Conservation (phyloP, 1,140 invertebrate genomes). For the Drosophila aff. region DNA sequence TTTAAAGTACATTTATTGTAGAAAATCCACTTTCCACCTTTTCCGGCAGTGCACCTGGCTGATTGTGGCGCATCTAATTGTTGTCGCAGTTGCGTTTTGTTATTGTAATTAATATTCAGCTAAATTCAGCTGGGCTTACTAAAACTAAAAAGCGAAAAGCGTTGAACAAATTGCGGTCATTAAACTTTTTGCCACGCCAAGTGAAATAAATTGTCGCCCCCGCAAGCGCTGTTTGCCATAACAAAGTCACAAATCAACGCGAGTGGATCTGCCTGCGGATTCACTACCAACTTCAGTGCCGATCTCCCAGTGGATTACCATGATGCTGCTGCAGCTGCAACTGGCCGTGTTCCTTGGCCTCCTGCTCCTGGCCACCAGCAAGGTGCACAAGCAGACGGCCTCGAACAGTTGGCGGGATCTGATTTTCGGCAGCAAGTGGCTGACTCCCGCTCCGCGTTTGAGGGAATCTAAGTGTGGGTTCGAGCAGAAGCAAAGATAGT, state of each 20-base stretch:
- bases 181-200: slow-evolving; percentile 72
- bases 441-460: slow-evolving; percentile 44
- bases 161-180: slow-evolving; percentile 80
- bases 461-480: slow-evolving; percentile 78
- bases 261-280: slow-evolving; percentile 35
- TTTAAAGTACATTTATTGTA: not conserved
- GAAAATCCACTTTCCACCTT: not conserved
- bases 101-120: slow-evolving; percentile 79
- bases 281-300: not conserved
- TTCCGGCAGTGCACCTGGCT: slow-evolving; percentile 7
- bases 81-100: slow-evolving; percentile 69
- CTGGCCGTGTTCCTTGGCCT: slow-evolving; percentile 15
- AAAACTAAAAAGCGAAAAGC: slow-evolving; percentile 72
- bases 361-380: slow-evolving; percentile 41
- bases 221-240: slow-evolving; percentile 38
- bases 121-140: slow-evolving; percentile 50
- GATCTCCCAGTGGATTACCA: slow-evolving; percentile 19
- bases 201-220: slow-evolving; percentile 70
- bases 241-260: slow-evolving; percentile 45
- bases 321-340: slow-evolving; percentile 16
- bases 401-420: slow-evolving; percentile 71
- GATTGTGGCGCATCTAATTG: slow-evolving; percentile 81
- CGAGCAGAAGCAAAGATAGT: not conserved
- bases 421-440: slow-evolving; percentile 75
- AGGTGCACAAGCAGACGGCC: slow-evolving; percentile 49